Evolutionary conservation across 2,113 vertebrate genomes (phyloP), one percentile per base, ranked within the genome.

Genomic region (Gymnocephalus cernua): DNA sequence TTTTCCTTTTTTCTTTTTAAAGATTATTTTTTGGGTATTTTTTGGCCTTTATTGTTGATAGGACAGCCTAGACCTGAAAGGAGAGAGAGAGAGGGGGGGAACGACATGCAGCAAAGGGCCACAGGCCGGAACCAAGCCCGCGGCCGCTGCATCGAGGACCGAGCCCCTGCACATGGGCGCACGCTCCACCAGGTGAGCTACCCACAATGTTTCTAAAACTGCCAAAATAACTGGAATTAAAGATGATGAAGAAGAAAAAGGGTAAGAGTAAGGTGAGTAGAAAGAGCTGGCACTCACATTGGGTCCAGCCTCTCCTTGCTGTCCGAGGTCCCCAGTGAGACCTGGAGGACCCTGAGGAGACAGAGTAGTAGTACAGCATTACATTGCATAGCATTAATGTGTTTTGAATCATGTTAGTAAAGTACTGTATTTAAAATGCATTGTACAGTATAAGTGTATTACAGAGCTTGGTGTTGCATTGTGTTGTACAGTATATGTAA

Each of bases 301-400:
- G 51, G 93, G 82, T 65, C 95, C 95, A 3, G 94, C 74, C 64
- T 96, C 95, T 89, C 95, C 95, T 66, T 95, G 94, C 77, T 95
- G 94, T 51, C 95, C 95, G 4, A 93, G 80, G 85, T 96, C 95
- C 75, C 95, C 95, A 18, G 94, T 92, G 70, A 95, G 47, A 70
- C 95, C 95, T 21, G 95, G 94, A 2, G 95, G 93, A 83, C 95
- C 95, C 95, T 96, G 86, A n/a, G 48, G 4, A 53, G 45, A 45
- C 6, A 2, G 38, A 79, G 6, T 10, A 41, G 38, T 25, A 11
- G 3, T 15, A 38, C 9, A 27, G 3, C 10, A 44, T 38, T n/a
- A 25, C 11, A 8, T 4, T 21, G 8, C 16, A 21, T 7, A 35
- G 11, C n/a, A 29, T 44, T 32, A 6, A 47, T n/a, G 14, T 12